These are phyloP conservation scores for Aplocera efformata DNA, from an alignment of 2,888 invertebrate species.

Conservation along the genomic window DNA sequence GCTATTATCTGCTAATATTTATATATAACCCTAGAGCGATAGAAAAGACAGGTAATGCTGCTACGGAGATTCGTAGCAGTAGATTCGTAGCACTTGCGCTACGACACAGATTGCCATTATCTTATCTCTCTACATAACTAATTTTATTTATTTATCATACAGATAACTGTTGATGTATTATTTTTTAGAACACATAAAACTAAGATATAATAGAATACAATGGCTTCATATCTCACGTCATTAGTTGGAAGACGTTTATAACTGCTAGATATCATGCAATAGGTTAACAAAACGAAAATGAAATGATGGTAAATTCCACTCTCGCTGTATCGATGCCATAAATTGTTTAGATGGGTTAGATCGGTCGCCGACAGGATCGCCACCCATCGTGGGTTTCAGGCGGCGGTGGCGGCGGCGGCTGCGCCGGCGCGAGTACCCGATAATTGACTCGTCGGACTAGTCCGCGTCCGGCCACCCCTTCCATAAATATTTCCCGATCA, in stretches of 20 bases:
- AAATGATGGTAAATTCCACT: conserved; percentile 63
- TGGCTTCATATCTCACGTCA: too few relatives aligned
- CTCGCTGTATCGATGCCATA: conserved; percentile 58
- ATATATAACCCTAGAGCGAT: neutral
- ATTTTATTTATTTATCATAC: too few relatives aligned
- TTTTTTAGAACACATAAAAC: too few relatives aligned
- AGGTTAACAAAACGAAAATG: conserved; percentile 41
- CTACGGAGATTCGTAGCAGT: conserved; percentile 62
- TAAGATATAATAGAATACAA: too few relatives aligned
- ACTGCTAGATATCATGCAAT: conserved; percentile 32
- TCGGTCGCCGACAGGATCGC: conserved; percentile 50
- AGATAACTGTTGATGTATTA: too few relatives aligned
- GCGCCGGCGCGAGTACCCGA: conserved; percentile 46
- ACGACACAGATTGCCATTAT: conserved; percentile 38
- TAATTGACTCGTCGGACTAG: conserved; percentile 75
- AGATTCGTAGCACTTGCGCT: conserved; percentile 52
- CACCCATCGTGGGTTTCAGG: conserved; percentile 72
- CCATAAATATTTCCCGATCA: conserved; percentile 80
- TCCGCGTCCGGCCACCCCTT: conserved; percentile 71
- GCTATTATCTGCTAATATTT: too few relatives aligned
- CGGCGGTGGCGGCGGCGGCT: conserved; percentile 34
- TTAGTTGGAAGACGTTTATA: conserved; percentile 1
- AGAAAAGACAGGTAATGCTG: conserved; percentile 22
- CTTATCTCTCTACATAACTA: neutral
- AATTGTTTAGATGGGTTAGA: conserved; percentile 53